phyloP scores from a whole-genome alignment of 2,797 vertebrate genomes.

The Cossypha dichroa region DNA sequence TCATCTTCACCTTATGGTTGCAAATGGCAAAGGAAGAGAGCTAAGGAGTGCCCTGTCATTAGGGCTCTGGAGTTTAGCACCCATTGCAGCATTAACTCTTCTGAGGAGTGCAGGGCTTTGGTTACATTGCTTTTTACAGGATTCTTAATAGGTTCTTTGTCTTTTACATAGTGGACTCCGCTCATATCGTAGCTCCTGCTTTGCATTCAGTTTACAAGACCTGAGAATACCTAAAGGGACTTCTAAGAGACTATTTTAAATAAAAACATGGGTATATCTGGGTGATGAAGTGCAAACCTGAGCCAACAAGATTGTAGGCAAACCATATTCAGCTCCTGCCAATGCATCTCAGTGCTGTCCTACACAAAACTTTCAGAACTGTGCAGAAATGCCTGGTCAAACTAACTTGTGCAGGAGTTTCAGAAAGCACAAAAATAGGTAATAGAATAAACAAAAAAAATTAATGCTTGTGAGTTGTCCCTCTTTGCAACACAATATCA shows the following conservation, averaged over 20 bases:
- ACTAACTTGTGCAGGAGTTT: background rate
- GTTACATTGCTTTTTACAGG: background rate
- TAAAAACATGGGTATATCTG: background rate
- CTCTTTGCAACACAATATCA: background rate
- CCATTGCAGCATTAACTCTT: background rate
- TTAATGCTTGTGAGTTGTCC: background rate
- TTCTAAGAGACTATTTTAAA: background rate
- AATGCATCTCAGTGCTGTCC: background rate
- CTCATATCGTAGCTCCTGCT: background rate
- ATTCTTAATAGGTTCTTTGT: background rate
- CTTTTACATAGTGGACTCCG: background rate
- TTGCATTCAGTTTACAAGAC: background rate
- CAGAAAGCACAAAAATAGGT: background rate
- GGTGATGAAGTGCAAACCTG: background rate
- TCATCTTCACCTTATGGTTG: background rate
- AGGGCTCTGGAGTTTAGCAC: background rate
- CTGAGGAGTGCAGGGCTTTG: background rate
- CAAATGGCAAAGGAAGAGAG: background rate
- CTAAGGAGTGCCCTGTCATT: accelerated
- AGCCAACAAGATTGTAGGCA: background rate
- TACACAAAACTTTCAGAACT: background rate
- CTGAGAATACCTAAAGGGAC: background rate
- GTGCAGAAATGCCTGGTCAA: background rate
- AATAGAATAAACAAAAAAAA: background rate
- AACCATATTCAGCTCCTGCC: background rate